Evolutionary conservation across 2,888 invertebrate genomes (phyloP).

Genomic region (Diabrotica balteata): DNA sequence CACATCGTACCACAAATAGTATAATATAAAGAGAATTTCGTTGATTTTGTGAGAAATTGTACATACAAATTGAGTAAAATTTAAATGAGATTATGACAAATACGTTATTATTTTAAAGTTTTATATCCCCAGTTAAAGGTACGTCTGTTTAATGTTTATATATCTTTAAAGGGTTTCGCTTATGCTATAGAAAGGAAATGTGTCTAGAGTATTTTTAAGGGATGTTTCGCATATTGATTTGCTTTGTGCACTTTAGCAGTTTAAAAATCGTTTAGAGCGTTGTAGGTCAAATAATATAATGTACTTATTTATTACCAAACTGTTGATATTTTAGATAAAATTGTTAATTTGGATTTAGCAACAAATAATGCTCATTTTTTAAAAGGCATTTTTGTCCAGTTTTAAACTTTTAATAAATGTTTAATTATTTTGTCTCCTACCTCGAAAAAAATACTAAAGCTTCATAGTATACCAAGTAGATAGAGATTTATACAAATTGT

Average conservation of each 20-base stretch:
- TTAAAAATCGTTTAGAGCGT: conserved; percentile 30
- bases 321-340: conserved; percentile 41
- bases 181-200: too few relatives aligned
- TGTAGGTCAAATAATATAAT: conserved; percentile 32
- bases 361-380: conserved; percentile 30
- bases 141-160: too few relatives aligned
- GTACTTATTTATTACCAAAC: conserved; percentile 43
- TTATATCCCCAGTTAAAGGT: too few relatives aligned
- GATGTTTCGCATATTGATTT: conserved; percentile 12
- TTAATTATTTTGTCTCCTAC: conserved; percentile 35
- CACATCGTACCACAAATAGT: too few relatives aligned
- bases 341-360: conserved; percentile 33
- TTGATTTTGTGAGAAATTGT: too few relatives aligned
- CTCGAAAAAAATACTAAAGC: conserved; percentile 36
- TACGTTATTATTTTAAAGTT: too few relatives aligned
- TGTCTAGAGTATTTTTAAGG: too few relatives aligned
- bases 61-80: too few relatives aligned
- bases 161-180: too few relatives aligned
- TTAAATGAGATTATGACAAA: too few relatives aligned
- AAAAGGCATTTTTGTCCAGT: conserved; percentile 15
- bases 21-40: too few relatives aligned
- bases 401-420: conserved; percentile 16
- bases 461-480: conserved; percentile 34
- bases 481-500: conserved; percentile 40
- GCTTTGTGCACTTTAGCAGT: conserved; percentile 25